Evolutionary conservation across 2,797 vertebrate species (phyloP), one percentile per base, ranked within the genome.

Genomic region (Phoebastria nigripes): DNA sequence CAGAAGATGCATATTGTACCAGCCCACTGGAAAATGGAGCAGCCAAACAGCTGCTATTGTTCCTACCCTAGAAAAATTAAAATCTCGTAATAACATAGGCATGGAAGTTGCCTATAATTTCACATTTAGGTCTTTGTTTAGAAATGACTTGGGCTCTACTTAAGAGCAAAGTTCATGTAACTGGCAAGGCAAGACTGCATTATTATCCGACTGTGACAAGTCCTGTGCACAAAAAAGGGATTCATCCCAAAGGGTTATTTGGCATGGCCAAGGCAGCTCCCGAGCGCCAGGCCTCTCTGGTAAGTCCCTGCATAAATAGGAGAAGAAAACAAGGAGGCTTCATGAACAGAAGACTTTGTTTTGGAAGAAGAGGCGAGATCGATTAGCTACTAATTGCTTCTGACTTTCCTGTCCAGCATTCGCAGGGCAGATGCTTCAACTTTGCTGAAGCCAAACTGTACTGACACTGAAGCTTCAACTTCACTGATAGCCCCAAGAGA

Each of bases 81-180:
- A 92, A 97, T 97, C 97, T 98, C 96, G 94, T 98, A 98, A 98
- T 96, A 98, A 96, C 95, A 97, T 97, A 97, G 97, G 98, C 98
- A 98, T 97, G 97, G 96, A 95, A 94, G 89, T 94, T 94, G 93
- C 86, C 94, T 95, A 81, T 97, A 93, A 95, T 93, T 98, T 97
- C 96, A 98, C 96, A 98, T 98, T 98, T 96, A 95, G 90, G 84
- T 85, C 97, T 97, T 97, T 98, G 97, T 98, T 96, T 92, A 93
- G 94, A 95, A 97, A 87, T 90, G 6, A 87, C 92, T 95, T 95
- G 94, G 94, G 92, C 82, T 95, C 82, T 82, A 82, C 79, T 93
- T 95, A 93, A 97, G 97, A 97, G 97, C 98, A 98, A 97, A 98
- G 97, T 98, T 98, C 97, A 98, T 82, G 83, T 63, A 96, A 97